Evolutionary conservation across 1,140 invertebrate species (phyloP).

Genomic region (Nephotettix cincticeps): DNA sequence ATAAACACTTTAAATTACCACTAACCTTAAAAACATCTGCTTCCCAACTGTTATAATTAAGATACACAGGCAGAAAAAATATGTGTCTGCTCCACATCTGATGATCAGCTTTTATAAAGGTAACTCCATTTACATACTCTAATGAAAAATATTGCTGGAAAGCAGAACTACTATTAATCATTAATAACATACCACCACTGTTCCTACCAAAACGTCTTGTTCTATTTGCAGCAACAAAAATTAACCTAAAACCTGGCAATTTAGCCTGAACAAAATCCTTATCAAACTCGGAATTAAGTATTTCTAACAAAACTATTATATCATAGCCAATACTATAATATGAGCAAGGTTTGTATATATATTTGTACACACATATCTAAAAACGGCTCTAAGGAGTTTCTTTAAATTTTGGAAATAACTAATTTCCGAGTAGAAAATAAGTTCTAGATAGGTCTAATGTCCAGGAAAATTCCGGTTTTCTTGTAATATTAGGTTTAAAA

Average conservation of each 20-base stretch:
- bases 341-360: too few species aligned
- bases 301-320: slow-evolving; percentile 7
- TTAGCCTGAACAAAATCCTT: neutral
- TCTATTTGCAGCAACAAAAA: neutral
- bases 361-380: too few species aligned
- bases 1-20: neutral
- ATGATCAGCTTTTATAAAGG: neutral
- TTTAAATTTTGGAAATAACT: too few species aligned
- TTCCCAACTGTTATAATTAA: slow-evolving; percentile 1
- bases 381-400: too few species aligned
- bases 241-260: neutral
- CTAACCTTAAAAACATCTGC: neutral
- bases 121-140: too few species aligned
- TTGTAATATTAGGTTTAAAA: too few species aligned
- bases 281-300: neutral
- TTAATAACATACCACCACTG: neutral
- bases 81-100: neutral
- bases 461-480: too few species aligned
- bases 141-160: neutral
- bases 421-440: too few species aligned
- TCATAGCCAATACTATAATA: too few species aligned
- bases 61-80: neutral
- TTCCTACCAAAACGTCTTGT: neutral
- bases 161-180: neutral
- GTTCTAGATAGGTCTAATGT: too few species aligned